These are phyloP conservation scores for Zalophus californianus DNA, from an alignment of 2,797 vertebrate species.

Conservation along the genomic window DNA sequence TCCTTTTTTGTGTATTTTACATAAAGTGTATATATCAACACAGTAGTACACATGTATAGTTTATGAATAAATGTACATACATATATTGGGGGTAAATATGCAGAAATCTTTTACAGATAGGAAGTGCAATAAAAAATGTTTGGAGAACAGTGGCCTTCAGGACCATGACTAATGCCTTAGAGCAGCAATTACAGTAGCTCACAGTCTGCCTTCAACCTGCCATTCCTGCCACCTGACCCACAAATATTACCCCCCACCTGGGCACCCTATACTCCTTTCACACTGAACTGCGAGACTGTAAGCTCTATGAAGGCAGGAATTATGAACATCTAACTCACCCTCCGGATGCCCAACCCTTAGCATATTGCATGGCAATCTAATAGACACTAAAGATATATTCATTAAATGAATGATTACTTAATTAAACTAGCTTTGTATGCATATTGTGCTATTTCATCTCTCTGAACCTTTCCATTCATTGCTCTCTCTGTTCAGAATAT, in stretches of 20 bases:
- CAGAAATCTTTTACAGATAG: not conserved
- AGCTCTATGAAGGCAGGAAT: not conserved
- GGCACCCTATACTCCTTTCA: not conserved
- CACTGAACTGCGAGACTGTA: not conserved
- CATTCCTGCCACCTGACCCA: not conserved
- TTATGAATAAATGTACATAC: constrained; percentile 25
- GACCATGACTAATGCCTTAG: not conserved
- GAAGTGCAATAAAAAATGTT: not conserved
- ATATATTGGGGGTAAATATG: not conserved
- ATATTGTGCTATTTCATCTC: not conserved
- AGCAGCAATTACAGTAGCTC: not conserved
- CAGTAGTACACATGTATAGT: not conserved
- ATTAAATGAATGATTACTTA: constrained; percentile 9
- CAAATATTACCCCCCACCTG: not conserved
- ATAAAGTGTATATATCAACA: not conserved
- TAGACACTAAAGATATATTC: not conserved
- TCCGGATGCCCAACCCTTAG: not conserved
- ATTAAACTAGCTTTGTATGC: not conserved
- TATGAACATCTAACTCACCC: not conserved
- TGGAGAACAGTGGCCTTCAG: not conserved
- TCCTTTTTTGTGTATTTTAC: not conserved
- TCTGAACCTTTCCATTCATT: not conserved
- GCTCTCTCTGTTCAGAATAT: constrained; percentile 5
- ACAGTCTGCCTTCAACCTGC: not conserved
- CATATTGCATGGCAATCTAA: not conserved